Evolutionary conservation across 35 echinoderm and acorn worm genomes (phyloP).

Genomic region (Diadema setosum): DNA sequence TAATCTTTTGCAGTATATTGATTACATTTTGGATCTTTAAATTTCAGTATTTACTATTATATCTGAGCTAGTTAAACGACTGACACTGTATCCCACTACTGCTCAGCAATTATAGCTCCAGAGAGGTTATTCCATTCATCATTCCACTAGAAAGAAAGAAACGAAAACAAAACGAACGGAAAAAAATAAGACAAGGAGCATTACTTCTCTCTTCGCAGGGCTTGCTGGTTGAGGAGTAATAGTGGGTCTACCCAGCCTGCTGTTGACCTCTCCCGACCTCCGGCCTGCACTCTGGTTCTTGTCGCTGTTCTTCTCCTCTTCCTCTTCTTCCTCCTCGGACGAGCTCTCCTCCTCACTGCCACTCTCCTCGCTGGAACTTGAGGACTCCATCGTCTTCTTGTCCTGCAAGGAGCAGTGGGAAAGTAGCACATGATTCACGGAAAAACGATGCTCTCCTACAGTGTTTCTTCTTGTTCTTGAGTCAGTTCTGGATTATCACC

Average conservation of each 20-base stretch:
- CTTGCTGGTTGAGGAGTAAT: background rate
- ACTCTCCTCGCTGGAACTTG: constrained; percentile 89
- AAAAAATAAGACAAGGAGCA: background rate
- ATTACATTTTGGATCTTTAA: too few relatives aligned
- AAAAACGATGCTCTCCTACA: too few relatives aligned
- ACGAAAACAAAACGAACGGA: too few relatives aligned
- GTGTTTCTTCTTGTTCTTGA: too few relatives aligned
- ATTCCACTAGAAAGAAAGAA: too few relatives aligned
- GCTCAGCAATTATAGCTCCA: too few relatives aligned
- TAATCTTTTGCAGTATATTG: too few relatives aligned
- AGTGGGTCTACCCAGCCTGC: background rate
- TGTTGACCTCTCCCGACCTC: constrained; percentile 33
- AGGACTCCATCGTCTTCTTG: constrained; percentile 94
- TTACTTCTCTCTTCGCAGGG: constrained; percentile 86
- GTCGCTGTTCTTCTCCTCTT: constrained; percentile 48
- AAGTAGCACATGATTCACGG: background rate
- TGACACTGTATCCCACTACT: too few relatives aligned
- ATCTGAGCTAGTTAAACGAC: too few relatives aligned
- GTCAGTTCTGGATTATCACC: too few relatives aligned
- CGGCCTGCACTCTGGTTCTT: constrained; percentile 39
- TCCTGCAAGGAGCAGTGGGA: constrained; percentile 34
- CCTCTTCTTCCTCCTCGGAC: constrained; percentile 43
- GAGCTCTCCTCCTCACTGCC: constrained; percentile 58
- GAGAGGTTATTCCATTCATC: too few relatives aligned
- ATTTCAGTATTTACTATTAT: too few relatives aligned